Evolutionary conservation across 2,113 vertebrate genomes (phyloP), one percentile per base, ranked within the genome.

Genomic region (Ophiodon elongatus): DNA sequence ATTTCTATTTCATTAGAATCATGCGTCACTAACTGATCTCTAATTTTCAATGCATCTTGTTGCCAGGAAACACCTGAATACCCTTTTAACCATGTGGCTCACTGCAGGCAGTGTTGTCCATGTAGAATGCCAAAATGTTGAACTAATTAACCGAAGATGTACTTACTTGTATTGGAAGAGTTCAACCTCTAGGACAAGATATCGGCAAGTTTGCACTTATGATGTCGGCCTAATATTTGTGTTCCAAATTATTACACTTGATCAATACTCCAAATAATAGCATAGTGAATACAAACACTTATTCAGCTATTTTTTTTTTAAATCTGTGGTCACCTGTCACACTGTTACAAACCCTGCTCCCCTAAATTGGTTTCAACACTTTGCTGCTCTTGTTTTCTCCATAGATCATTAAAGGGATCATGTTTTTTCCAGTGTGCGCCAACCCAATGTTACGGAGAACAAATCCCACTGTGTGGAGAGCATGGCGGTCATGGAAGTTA

Each of bases 31-130:
- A 74, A 76, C 70, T 21, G 31, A 79, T 33, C 59, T 81, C 52
- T 72, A 57, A 87, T 82, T 84, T 83, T 57, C 64, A 76, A 68
- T 84, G 21, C 45, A 76, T 63, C 64, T 63, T 80, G 75, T 88
- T 86, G 73, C 84, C 84, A 88, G 76, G 82, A 87, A 80, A 88
- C 86, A 74, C 72, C 73, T 76, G 60, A 78, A 80, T 50, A 74
- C 67, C 63, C 50, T 76, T 86, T 69, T 52, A 68, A 69, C 80
- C 35, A 64, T 56, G 71, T 63, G 47, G 63, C 63, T 87, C 57
- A 73, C 54, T 83, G 76, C n/a, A 0, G 72, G 79, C 63, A 65
- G 62, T 65, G 9, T 62, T 83, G 23, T 71, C 69, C 23, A 56
- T 59, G 29, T 50, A 50, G 21, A 63, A 47, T 63, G 19, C 66